phyloP scores from a whole-genome alignment of 2,797 vertebrate species.

The Myripristis murdjan region DNA sequence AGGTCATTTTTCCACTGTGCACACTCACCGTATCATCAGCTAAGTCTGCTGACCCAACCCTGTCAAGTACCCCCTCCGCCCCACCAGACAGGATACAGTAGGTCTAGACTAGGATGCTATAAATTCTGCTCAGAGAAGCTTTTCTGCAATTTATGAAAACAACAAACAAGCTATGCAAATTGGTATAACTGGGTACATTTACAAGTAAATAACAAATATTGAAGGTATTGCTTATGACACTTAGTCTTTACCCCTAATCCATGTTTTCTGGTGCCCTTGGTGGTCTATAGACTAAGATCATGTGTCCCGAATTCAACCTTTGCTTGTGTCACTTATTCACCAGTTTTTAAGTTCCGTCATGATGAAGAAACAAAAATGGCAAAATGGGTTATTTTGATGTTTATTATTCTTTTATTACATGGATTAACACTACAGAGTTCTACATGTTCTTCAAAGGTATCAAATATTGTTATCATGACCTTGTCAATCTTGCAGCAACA shows the following conservation, averaged over 20 bases:
- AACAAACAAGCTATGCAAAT: too few species aligned
- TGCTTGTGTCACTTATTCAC: not conserved
- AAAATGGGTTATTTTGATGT: slow-evolving; percentile 1
- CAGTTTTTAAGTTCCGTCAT: not conserved
- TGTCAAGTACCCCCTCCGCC: too few species aligned
- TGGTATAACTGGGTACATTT: too few species aligned
- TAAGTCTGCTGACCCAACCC: too few species aligned
- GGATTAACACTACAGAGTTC: not conserved
- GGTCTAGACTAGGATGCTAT: too few species aligned
- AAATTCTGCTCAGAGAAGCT: too few species aligned
- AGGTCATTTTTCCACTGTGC: too few species aligned
- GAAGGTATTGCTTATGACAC: not conserved
- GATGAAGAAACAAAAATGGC: not conserved
- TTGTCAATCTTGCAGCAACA: slow-evolving; percentile 15
- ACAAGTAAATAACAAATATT: too few species aligned
- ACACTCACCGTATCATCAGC: too few species aligned
- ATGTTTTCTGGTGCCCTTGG: not conserved
- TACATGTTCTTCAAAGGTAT: slow-evolving; percentile 24
- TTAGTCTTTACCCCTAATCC: not conserved
- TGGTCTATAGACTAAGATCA: not conserved
- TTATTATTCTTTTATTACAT: slow-evolving; percentile 70
- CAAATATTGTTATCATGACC: slow-evolving; percentile 13
- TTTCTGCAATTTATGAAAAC: too few species aligned
- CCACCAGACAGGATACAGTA: too few species aligned
- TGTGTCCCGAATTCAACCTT: not conserved